Evolutionary conservation across 2,113 vertebrate genomes (phyloP).

Genomic region (Channa argus): DNA sequence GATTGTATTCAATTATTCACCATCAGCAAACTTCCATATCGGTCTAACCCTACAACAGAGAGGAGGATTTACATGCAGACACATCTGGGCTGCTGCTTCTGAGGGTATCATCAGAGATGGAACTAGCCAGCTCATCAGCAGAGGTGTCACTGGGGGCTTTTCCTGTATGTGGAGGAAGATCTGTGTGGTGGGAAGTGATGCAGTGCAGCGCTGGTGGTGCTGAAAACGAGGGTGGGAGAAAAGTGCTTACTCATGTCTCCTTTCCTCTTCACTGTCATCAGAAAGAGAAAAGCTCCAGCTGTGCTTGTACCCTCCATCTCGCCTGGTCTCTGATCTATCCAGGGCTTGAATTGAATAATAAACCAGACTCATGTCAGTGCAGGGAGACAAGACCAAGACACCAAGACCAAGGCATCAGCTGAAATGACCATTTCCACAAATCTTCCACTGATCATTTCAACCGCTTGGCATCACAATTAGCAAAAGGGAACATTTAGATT

Average conservation of each 20-base stretch:
- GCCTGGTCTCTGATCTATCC: conserved; percentile 90
- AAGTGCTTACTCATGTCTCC: conserved; percentile 92
- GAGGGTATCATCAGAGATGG: conserved; percentile 13
- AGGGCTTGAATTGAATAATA: conserved; percentile 87
- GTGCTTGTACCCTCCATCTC: conserved; percentile 94
- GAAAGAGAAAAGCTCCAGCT: conserved; percentile 93
- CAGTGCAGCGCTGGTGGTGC: conserved; percentile 32
- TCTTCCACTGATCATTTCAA: conserved; percentile 10
- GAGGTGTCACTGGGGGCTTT: conserved; percentile 31
- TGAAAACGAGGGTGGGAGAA: conserved; percentile 28
- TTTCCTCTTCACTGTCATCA: conserved; percentile 90
- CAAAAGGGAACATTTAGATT: neutral
- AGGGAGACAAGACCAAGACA: conserved; percentile 11
- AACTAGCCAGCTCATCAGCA: conserved; percentile 23
- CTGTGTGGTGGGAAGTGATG: conserved; percentile 21
- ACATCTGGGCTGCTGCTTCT: too few relatives aligned
- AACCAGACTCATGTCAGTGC: conserved; percentile 52
- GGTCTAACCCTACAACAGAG: conserved; percentile 9
- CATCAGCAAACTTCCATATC: neutral
- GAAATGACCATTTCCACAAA: conserved; percentile 7
- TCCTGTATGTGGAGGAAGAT: conserved; percentile 10
- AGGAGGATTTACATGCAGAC: neutral
- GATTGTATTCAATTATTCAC: neutral
- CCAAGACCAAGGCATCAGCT: conserved; percentile 15
- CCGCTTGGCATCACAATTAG: neutral